phyloP scores from a whole-genome alignment of 35 echinoderm and acorn worm genomes.

The Heliocidaris erythrogramma region DNA sequence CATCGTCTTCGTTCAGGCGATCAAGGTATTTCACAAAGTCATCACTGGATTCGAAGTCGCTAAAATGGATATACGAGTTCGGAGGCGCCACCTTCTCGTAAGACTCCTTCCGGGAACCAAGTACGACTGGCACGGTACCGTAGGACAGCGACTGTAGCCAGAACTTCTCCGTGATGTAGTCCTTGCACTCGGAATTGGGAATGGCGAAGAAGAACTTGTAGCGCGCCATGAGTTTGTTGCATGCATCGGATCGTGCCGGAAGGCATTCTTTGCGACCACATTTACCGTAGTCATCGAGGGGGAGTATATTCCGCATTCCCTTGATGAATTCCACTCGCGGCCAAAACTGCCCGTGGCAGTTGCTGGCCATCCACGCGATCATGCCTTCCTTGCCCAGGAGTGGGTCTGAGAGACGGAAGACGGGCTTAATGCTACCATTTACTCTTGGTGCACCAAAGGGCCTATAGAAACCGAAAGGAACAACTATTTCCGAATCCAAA shows the following conservation, averaged over 20 bases:
- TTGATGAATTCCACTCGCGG: conserved; percentile 59
- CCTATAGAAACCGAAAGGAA: conserved; percentile 68
- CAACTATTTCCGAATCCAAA: conserved; percentile 66
- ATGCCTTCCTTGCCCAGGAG: conserved; percentile 51
- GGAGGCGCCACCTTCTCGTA: conserved; percentile 63
- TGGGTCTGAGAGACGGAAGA: neutral
- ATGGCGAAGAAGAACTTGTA: conserved; percentile 83
- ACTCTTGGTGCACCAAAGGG: neutral
- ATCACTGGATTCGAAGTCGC: conserved; percentile 55
- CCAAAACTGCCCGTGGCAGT: conserved; percentile 67
- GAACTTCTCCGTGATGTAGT: conserved; percentile 88
- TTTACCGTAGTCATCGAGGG: conserved; percentile 63
- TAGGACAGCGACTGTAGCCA: conserved; percentile 67
- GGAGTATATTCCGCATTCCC: conserved; percentile 43
- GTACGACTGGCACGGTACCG: conserved; percentile 64
- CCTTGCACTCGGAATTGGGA: conserved; percentile 71
- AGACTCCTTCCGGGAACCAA: conserved; percentile 58
- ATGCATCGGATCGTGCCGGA: conserved; percentile 39
- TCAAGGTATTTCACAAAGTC: conserved; percentile 59
- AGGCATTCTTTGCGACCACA: conserved; percentile 63
- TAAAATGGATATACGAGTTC: conserved; percentile 77
- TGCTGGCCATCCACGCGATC: conserved; percentile 70
- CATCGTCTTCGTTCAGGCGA: conserved; percentile 65
- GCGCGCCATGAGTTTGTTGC: conserved; percentile 38
- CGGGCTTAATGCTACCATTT: neutral